Evolutionary conservation across 2,888 invertebrate genomes (phyloP).

Genomic region (Eristalinus sepulchralis): DNA sequence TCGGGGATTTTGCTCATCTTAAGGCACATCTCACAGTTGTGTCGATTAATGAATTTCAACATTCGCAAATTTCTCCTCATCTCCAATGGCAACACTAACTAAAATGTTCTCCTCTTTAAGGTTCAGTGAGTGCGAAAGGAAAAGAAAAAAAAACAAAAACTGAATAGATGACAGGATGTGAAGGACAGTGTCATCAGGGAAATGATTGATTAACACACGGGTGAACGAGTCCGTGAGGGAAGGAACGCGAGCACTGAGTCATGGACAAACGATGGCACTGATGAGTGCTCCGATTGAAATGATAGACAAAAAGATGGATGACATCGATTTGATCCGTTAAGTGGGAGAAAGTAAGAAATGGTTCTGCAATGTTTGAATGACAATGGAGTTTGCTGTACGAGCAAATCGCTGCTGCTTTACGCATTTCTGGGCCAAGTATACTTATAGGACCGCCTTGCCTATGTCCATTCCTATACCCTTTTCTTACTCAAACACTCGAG

Average conservation of each 20-base stretch:
- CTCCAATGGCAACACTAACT: background rate
- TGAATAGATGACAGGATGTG: background rate
- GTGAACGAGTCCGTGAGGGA: background rate
- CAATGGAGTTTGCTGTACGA: background rate
- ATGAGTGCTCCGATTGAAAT: background rate
- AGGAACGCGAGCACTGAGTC: background rate
- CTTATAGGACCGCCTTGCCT: too few species aligned
- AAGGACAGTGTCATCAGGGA: background rate
- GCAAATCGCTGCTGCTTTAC: too few species aligned
- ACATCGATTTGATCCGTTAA: background rate
- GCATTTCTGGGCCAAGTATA: background rate
- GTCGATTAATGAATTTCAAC: too few species aligned
- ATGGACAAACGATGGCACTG: background rate
- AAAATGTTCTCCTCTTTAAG: background rate
- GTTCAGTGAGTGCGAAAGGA: background rate
- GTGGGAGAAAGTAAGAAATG: background rate
- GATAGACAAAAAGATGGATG: background rate
- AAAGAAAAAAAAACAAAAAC: background rate
- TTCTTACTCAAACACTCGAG: too few species aligned
- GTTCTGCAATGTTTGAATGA: background rate
- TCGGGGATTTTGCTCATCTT: too few species aligned
- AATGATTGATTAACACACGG: background rate
- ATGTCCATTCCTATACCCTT: too few species aligned
- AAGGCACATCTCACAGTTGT: too few species aligned
- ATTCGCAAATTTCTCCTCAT: too few species aligned